A percentile compares a stretch with the other conserved stretches of the same genome.
These are phyloP conservation scores for Gymnocheta viridis DNA, from an alignment of 2,888 invertebrate genomes.

Conservation along the genomic window DNA sequence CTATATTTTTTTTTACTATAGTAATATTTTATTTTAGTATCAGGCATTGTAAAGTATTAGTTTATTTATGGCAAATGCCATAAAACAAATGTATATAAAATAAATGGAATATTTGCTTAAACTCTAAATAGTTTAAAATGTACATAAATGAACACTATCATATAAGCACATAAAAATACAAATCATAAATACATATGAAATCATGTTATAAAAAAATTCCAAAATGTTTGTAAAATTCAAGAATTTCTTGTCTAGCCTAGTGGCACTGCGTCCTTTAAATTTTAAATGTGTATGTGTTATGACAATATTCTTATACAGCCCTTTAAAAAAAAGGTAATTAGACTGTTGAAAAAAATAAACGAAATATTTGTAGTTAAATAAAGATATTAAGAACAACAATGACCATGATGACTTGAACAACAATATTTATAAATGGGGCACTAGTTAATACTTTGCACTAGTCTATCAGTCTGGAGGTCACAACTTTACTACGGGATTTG, in stretches of 20 bases:
- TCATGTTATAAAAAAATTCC: background rate
- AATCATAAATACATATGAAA: background rate
- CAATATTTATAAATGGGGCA: background rate
- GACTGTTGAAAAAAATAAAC: background rate
- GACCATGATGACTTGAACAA: background rate
- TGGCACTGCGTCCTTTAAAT: background rate
- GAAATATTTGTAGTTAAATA: background rate
- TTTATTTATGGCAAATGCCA: conserved; percentile 64
- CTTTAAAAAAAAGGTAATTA: background rate
- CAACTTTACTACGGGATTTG: too few species aligned
- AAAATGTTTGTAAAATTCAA: conserved; percentile 4
- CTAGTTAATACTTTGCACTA: background rate
- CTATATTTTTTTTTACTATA: background rate
- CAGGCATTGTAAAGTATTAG: conserved; percentile 51
- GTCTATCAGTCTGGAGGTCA: background rate
- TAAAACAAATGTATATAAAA: conserved; percentile 62
- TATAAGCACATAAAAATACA: background rate
- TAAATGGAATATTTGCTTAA: conserved; percentile 56
- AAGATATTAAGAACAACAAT: background rate
- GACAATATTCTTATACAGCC: background rate
- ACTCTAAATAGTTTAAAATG: conserved; percentile 46
- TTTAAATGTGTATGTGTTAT: background rate
- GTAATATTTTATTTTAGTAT: conserved; percentile 27
- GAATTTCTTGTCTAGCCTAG: conserved; percentile 6
- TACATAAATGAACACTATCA: background rate